Evolutionary conservation across 2,888 invertebrate species (phyloP).

Genomic region (Arctia plantaginis): DNA sequence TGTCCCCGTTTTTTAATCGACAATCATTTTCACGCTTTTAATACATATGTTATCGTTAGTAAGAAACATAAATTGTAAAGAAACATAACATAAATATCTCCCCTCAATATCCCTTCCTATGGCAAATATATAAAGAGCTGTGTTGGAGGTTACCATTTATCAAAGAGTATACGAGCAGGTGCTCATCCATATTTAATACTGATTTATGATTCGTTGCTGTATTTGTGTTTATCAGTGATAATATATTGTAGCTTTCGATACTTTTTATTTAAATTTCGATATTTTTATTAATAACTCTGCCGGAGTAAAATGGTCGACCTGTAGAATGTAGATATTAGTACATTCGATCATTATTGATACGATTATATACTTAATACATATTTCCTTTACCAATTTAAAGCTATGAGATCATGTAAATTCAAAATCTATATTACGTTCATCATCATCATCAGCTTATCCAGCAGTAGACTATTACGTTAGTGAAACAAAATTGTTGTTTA

Average conservation of each 20-base stretch:
- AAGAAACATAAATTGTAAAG: slow-evolving; percentile 6
- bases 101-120: background rate
- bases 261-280: background rate
- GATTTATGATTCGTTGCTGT: slow-evolving; percentile 28
- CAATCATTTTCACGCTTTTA: background rate
- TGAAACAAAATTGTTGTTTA: too few species aligned
- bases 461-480: too few species aligned
- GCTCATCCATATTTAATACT: slow-evolving; percentile 37
- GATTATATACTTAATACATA: too few species aligned
- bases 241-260: background rate
- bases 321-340: too few species aligned
- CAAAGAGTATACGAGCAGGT: slow-evolving; percentile 22
- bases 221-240: slow-evolving; percentile 12
- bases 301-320: background rate
- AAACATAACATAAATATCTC: background rate
- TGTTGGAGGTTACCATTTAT: slow-evolving; percentile 30
- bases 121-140: background rate
- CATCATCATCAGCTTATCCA: too few species aligned
- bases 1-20: background rate
- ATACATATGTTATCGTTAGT: background rate
- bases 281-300: too few species aligned
- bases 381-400: too few species aligned
- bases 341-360: background rate
- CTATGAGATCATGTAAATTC: too few species aligned
- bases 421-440: too few species aligned